phyloP scores from a whole-genome alignment of 2,113 vertebrate genomes.

The Pluvianellus socialis region DNA sequence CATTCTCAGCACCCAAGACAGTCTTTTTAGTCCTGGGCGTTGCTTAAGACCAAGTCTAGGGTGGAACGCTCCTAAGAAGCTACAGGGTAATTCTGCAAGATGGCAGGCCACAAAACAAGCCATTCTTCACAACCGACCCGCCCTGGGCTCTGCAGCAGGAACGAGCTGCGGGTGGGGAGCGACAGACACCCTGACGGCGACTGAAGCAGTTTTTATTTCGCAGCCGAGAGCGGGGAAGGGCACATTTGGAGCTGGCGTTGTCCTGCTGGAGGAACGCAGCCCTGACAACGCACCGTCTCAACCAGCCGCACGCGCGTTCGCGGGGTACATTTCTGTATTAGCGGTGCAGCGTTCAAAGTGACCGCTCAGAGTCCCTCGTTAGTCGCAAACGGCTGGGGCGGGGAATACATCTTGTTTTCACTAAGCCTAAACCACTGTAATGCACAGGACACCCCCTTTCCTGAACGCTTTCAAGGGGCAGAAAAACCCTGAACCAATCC shows the following conservation, averaged over 20 bases:
- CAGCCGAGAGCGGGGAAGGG: neutral
- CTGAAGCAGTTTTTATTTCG: neutral
- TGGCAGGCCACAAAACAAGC: neutral
- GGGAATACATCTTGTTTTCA: too few relatives aligned
- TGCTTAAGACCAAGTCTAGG: neutral
- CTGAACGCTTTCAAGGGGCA: neutral
- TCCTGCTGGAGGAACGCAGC: neutral
- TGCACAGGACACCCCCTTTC: neutral
- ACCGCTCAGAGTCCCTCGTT: neutral
- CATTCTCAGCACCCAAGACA: neutral
- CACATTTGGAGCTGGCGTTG: accelerated
- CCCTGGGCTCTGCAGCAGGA: neutral
- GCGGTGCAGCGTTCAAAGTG: accelerated
- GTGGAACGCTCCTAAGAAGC: neutral
- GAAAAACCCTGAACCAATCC: neutral
- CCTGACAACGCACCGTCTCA: neutral
- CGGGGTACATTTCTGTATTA: neutral
- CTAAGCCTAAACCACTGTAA: too few relatives aligned
- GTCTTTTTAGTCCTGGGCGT: neutral
- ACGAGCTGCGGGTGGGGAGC: neutral
- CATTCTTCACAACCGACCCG: neutral
- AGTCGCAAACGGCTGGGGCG: neutral
- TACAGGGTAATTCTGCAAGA: neutral
- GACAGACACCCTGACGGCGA: neutral
- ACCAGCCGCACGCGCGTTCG: accelerated